Evolutionary conservation across 1,140 invertebrate species (phyloP).

Genomic region (Diplogasteroides magnus): DNA sequence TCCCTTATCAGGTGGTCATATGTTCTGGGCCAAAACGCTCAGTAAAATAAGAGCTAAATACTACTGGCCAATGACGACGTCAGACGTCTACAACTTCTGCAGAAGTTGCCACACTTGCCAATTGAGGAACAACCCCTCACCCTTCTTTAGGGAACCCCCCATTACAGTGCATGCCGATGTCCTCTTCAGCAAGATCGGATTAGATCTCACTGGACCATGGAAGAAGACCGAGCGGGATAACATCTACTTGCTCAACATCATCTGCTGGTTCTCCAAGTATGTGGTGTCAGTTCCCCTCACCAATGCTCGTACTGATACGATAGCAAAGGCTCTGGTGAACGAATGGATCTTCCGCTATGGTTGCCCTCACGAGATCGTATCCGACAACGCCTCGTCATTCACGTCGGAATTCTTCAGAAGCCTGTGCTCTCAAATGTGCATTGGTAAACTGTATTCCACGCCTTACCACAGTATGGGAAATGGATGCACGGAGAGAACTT

Average conservation of each 20-base stretch:
- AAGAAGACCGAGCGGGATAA: not conserved
- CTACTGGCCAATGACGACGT: constrained; percentile 7
- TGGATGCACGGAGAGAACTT: constrained; percentile 4
- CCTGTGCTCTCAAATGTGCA: not conserved
- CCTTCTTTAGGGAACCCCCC: not conserved
- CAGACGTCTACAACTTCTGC: not conserved
- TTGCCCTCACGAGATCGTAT: not conserved
- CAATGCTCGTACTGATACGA: not conserved
- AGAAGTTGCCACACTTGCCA: not conserved
- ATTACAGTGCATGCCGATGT: not conserved
- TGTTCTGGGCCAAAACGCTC: not conserved
- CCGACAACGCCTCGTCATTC: constrained; percentile 8
- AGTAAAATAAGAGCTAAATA: not conserved
- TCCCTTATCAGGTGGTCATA: not conserved
- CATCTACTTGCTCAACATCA: constrained; percentile 6
- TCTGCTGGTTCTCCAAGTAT: constrained; percentile 19
- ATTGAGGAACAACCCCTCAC: not conserved
- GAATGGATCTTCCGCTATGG: constrained; percentile 5
- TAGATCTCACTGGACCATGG: constrained; percentile 5
- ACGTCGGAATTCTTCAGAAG: not conserved
- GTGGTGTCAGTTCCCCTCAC: not conserved
- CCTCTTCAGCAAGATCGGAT: constrained; percentile 9
- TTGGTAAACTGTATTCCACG: not conserved
- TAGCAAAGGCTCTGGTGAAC: not conserved
- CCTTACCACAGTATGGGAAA: constrained; percentile 11